Percentiles rank a stretch among this genome's conserved stretches.
Evolutionary conservation across 2,888 invertebrate species (phyloP).

Genomic region (Cosmorhoe ocellata): DNA sequence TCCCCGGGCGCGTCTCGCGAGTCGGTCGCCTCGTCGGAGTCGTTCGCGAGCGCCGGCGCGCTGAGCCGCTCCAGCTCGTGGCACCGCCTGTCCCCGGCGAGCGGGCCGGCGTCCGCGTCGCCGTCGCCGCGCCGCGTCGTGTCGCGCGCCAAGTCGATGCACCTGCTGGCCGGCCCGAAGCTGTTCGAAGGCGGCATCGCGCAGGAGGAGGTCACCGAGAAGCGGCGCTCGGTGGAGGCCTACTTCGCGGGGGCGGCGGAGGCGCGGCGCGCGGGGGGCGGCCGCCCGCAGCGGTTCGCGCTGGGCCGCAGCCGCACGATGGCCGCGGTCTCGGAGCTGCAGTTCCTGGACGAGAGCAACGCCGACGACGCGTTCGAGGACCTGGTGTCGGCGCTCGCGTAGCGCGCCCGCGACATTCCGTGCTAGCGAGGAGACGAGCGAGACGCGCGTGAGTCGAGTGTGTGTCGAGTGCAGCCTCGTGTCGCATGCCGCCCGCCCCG

Average conservation of each 20-base stretch:
- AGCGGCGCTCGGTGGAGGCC: constrained; percentile 88
- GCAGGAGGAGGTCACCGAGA: constrained; percentile 85
- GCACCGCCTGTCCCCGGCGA: constrained; percentile 85
- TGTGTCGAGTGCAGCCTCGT: constrained; percentile 75
- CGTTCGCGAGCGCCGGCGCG: constrained; percentile 52
- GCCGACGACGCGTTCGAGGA: constrained; percentile 95
- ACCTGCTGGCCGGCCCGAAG: constrained; percentile 88
- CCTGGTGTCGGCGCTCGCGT: constrained; percentile 86
- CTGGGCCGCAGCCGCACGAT: constrained; percentile 89
- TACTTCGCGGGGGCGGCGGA: constrained; percentile 80
- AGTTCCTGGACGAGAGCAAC: constrained; percentile 89
- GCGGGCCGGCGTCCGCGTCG: constrained; percentile 45
- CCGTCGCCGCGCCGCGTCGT: constrained; percentile 70
- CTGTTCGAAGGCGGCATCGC: constrained; percentile 91
- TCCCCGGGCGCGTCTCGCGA: constrained; percentile 62
- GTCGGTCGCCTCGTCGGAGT: constrained; percentile 61
- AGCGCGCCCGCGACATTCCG: constrained; percentile 71
- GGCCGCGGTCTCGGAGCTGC: constrained; percentile 86
- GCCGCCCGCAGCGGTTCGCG: constrained; percentile 72
- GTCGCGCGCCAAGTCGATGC: constrained; percentile 87
- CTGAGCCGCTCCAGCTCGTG: constrained; percentile 88
- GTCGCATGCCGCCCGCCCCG: constrained; percentile 44
- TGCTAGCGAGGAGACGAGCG: constrained; percentile 73
- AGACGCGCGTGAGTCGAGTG: constrained; percentile 81
- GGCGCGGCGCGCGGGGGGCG: constrained; percentile 41